Evolutionary conservation across 1,140 invertebrate species (phyloP), one percentile per base, ranked within the genome.

Genomic region (Daktulosphaira vitifoliae): DNA sequence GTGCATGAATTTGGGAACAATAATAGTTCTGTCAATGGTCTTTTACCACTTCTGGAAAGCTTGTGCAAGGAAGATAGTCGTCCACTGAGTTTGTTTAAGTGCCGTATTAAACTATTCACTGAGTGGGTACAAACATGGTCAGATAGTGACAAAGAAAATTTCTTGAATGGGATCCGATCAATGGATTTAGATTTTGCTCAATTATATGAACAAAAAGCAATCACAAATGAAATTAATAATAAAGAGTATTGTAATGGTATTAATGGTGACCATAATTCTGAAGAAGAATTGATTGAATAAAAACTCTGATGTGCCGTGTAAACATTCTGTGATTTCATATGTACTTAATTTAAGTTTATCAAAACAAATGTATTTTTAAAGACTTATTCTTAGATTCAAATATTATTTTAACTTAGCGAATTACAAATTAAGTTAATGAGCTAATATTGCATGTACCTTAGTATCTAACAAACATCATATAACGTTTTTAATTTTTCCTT

Each of bases 101-200:
- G 90, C 73, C 81, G 90, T 54, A 84, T 93, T 71, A 92, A 93
- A 76, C 74, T 93, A 11, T 92, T 93, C 72, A 81, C 82, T 71
- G 86, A 92, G 76, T 94, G 91, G 91, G 87, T 84, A 71, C 79
- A 82, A 59, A 84, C 82, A 69, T 94, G 91, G 91, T 81, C 81
- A 44, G 79, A 83, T 48, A 82, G 84, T 66, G 86, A 92, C 66
- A 84, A 83, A 71, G 81, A 85, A 29, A 80, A 79, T 62, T 76
- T 89, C n/a, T 72, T 88, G 11, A 78, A 80, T 49, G 81, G 81
- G 62, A 81, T 89, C 25, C 81, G 81, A 52, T 84, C 84, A 70
- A 79, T 83, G 38, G 88, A 89, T 75, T 71, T 81, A 16, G 81
- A 79, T 66, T 88, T 89, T 72, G 82, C 80, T 22, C 79, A 81